These are phyloP conservation scores for Pantherophis vulpinus DNA, from an alignment of 2,797 vertebrate genomes.

Conservation along the genomic window DNA sequence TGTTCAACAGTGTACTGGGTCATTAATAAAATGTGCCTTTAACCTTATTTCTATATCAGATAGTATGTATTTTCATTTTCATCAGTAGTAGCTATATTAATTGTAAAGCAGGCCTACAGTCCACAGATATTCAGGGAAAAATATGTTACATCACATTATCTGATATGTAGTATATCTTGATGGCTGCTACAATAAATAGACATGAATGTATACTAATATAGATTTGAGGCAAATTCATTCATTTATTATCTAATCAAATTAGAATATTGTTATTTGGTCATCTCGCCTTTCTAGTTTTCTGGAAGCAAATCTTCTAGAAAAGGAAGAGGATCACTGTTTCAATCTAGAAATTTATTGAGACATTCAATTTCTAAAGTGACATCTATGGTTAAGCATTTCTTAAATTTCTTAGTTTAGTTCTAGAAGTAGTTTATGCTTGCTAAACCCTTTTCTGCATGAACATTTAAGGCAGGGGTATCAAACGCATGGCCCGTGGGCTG, in stretches of 20 bases:
- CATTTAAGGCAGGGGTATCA: background rate
- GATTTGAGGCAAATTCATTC: background rate
- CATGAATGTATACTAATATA: background rate
- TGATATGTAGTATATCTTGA: background rate
- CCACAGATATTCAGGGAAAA: background rate
- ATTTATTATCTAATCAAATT: background rate
- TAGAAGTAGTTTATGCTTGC: background rate
- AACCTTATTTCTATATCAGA: background rate
- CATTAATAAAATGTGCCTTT: background rate
- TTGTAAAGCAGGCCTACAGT: background rate
- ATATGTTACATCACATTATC: background rate
- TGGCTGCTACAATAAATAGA: background rate
- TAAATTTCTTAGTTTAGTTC: background rate
- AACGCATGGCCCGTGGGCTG: no score
- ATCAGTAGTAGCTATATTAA: background rate
- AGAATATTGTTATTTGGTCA: background rate
- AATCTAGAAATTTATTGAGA: background rate
- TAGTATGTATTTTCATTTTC: background rate
- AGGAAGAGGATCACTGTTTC: background rate
- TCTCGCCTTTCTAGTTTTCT: background rate
- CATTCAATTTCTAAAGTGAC: background rate
- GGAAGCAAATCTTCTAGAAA: background rate
- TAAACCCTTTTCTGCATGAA: background rate
- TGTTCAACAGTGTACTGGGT: background rate
- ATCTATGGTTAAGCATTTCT: background rate